Conservation (phyloP, 2,888 invertebrate genomes). For the Temnothorax unifasciatus region DNA sequence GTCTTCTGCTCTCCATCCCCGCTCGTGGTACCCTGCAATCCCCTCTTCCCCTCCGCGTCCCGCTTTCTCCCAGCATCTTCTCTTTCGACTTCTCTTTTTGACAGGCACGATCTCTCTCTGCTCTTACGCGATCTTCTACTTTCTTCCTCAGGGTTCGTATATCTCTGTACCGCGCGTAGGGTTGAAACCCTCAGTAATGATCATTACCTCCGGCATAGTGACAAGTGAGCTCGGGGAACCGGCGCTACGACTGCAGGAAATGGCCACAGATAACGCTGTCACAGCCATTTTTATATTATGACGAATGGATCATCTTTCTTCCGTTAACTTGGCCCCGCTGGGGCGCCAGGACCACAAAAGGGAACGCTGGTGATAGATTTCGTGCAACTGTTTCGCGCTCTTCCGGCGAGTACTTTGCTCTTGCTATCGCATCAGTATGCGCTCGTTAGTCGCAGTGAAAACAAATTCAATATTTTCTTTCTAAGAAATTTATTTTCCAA, state of each 20-base stretch:
- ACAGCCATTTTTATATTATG: constrained; percentile 85
- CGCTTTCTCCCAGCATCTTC: constrained; percentile 1
- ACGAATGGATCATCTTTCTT: constrained; percentile 84
- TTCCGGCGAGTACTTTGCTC: constrained; percentile 17
- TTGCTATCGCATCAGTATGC: constrained; percentile 10
- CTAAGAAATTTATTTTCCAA: background rate
- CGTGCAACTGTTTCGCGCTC: constrained; percentile 67
- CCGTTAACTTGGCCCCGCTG: constrained; percentile 66
- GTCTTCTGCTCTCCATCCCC: constrained; percentile 70
- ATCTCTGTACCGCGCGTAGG: constrained; percentile 65
- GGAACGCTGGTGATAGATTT: constrained; percentile 73
- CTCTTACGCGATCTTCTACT: constrained; percentile 53
- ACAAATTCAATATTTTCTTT: background rate
- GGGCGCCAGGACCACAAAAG: constrained; percentile 14
- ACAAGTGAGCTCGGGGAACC: constrained; percentile 82
- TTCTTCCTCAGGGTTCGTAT: constrained; percentile 69
- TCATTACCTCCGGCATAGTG: constrained; percentile 85
- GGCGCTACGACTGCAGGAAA: constrained; percentile 83
- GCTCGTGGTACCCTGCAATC: background rate
- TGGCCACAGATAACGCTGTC: constrained; percentile 85
- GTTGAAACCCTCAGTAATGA: constrained; percentile 81
- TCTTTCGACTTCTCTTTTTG: constrained; percentile 48
- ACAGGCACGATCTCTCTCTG: constrained; percentile 15
- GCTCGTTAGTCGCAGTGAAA: constrained; percentile 1
- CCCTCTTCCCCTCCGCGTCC: constrained; percentile 32